These are phyloP conservation scores for Celastrina argiolus DNA, from an alignment of 2,888 invertebrate genomes.

Conservation along the genomic window DNA sequence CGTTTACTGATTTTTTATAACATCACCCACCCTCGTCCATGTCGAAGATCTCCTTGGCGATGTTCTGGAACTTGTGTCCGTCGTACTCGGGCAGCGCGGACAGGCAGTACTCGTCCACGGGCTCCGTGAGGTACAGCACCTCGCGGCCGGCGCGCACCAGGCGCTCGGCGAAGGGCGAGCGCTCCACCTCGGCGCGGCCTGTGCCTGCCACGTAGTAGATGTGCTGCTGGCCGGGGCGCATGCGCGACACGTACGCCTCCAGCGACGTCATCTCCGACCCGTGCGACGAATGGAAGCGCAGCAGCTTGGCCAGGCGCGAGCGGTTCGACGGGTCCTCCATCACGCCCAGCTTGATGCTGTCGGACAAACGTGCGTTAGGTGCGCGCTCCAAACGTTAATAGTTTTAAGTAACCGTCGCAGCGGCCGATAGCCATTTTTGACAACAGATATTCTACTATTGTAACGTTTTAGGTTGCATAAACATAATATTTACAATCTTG, in stretches of 20 bases:
- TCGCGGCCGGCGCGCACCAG: slow-evolving; percentile 95
- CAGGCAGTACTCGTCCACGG: slow-evolving; percentile 98
- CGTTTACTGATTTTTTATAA: too few species aligned
- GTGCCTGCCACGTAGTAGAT: slow-evolving; percentile 98
- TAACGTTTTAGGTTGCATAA: too few species aligned
- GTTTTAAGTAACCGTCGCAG: neutral
- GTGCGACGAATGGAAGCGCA: slow-evolving; percentile 92
- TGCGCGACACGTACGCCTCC: slow-evolving; percentile 93
- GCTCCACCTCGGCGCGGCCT: slow-evolving; percentile 89
- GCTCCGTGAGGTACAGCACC: slow-evolving; percentile 95
- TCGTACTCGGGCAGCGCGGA: slow-evolving; percentile 98
- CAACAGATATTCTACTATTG: too few species aligned
- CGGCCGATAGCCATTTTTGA: too few species aligned
- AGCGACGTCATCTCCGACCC: slow-evolving; percentile 83
- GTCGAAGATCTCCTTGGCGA: slow-evolving; percentile 98
- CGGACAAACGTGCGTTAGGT: slow-evolving; percentile 19
- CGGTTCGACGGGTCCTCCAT: slow-evolving; percentile 99
- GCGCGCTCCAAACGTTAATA: neutral
- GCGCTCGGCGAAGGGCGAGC: slow-evolving; percentile 97
- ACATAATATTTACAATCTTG: too few species aligned
- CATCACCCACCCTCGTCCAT: slow-evolving; percentile 83
- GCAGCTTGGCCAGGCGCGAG: slow-evolving; percentile 94
- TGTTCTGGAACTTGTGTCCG: slow-evolving; percentile 99
- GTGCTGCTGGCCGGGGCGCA: slow-evolving; percentile 96
- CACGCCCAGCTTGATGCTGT: slow-evolving; percentile 93